A percentile compares a stretch with the other conserved stretches of the same genome.
These are phyloP conservation scores for Aspiorhynchus laticeps DNA, from an alignment of 2,113 vertebrate species.

Conservation along the genomic window DNA sequence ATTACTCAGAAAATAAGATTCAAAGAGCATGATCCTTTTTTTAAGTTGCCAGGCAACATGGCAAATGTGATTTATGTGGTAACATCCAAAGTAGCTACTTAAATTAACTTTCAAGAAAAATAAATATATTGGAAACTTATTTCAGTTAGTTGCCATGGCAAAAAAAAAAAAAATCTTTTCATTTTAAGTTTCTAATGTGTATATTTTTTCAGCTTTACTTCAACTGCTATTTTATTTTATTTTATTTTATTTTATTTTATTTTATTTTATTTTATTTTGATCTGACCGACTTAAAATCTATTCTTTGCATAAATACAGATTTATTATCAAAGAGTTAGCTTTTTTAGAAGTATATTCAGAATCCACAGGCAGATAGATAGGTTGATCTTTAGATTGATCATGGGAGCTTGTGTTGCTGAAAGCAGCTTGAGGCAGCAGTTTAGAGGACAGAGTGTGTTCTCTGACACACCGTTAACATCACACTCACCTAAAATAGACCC, in stretches of 20 bases:
- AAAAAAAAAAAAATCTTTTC: too few relatives aligned
- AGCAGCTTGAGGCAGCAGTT: background rate
- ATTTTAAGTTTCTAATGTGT: background rate
- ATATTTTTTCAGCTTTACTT: background rate
- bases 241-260: background rate
- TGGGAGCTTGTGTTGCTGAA: background rate
- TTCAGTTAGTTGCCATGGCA: too few relatives aligned
- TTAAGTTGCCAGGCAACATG: background rate
- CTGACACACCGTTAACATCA: constrained; percentile 13
- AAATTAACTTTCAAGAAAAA: background rate
- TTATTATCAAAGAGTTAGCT: background rate
- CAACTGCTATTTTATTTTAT: background rate
- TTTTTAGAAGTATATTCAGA: background rate
- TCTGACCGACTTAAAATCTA: background rate
- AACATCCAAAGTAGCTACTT: background rate
- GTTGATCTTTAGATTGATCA: background rate
- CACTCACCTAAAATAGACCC: constrained; percentile 28
- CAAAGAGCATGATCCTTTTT: background rate
- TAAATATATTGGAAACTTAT: background rate
- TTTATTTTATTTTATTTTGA: background rate
- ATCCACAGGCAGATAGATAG: background rate
- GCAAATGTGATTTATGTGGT: background rate
- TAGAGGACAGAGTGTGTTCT: constrained; percentile 17
- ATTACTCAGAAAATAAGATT: background rate
- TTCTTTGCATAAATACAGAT: background rate